These are phyloP conservation scores for Serripes groenlandicus DNA, from an alignment of 2,888 invertebrate species.

Conservation along the genomic window DNA sequence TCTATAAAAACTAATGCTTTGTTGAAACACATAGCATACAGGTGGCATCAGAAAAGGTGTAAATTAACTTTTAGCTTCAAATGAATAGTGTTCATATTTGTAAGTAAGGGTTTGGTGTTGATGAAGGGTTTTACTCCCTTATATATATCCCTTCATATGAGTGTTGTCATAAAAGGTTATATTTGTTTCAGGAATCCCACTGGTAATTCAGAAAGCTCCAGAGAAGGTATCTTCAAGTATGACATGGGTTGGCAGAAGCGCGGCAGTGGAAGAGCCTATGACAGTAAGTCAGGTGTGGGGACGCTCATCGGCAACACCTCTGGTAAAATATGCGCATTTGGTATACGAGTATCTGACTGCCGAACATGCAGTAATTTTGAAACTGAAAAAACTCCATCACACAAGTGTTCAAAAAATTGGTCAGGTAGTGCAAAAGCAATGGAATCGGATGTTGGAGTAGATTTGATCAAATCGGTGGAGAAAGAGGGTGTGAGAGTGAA, in stretches of 20 bases:
- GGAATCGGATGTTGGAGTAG: conserved; percentile 52
- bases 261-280: conserved; percentile 41
- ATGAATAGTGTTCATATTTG: not conserved
- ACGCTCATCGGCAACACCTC: conserved; percentile 43
- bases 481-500: conserved; percentile 38
- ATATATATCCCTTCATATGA: not conserved
- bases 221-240: conserved; percentile 40
- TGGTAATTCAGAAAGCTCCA: not conserved
- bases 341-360: conserved; percentile 32
- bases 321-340: conserved; percentile 50
- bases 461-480: conserved; percentile 43
- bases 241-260: conserved; percentile 60
- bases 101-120: not conserved
- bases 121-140: not conserved
- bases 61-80: no score
- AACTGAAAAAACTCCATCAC: conserved; percentile 10
- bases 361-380: conserved; percentile 28
- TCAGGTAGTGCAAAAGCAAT: conserved; percentile 53
- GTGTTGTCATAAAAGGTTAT: not conserved
- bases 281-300: conserved; percentile 54
- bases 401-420: conserved; percentile 47
- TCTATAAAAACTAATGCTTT: no score
- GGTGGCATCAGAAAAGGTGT: no score
- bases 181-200: not conserved
- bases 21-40: no score